Evolutionary conservation across 2,113 vertebrate species (phyloP).

Genomic region (Ammodramus savannarum): DNA sequence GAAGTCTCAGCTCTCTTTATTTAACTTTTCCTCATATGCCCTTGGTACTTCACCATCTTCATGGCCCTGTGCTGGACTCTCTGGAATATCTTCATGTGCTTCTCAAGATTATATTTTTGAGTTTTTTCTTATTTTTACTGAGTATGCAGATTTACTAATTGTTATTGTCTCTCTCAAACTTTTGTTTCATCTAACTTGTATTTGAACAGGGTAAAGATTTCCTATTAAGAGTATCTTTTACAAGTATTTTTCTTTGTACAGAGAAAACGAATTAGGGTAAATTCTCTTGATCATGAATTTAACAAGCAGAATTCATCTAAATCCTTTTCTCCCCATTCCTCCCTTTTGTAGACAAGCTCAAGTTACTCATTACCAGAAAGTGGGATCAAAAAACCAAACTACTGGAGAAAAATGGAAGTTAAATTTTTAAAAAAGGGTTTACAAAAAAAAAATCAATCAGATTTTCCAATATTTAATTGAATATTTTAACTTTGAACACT

Average conservation of each 20-base stretch:
- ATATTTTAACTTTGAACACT: background rate
- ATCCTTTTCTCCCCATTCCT: background rate
- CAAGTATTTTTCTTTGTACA: background rate
- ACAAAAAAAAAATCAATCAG: rapidly evolving
- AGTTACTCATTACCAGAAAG: background rate
- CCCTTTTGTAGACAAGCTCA: background rate
- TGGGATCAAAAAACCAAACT: background rate
- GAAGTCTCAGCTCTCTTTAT: background rate
- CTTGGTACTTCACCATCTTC: background rate
- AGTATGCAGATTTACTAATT: background rate
- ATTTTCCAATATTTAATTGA: background rate
- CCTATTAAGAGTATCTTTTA: background rate
- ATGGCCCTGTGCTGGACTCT: background rate
- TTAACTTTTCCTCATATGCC: background rate
- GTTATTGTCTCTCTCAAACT: background rate
- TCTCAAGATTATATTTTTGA: background rate
- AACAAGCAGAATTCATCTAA: background rate
- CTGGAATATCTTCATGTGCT: background rate
- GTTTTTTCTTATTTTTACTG: background rate
- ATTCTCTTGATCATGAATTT: background rate
- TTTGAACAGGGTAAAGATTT: background rate
- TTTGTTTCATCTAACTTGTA: background rate
- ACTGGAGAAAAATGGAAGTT: background rate
- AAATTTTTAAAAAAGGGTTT: rapidly evolving
- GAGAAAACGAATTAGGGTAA: background rate